Evolutionary conservation across 2,113 vertebrate genomes (phyloP), one percentile per base, ranked within the genome.

Genomic region (Poicephalus gulielmi): DNA sequence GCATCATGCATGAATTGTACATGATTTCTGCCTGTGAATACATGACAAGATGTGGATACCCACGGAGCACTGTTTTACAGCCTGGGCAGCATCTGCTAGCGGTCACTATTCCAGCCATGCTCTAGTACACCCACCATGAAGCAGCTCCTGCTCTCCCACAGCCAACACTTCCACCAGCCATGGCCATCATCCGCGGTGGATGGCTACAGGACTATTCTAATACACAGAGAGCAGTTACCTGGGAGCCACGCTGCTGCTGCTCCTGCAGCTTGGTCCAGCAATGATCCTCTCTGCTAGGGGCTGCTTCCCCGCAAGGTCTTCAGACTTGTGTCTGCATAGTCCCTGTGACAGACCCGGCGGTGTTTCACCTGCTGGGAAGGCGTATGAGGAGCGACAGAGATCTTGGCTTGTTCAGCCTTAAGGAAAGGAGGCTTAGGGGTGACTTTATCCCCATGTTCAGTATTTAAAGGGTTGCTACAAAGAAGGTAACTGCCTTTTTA

Each of bases 71-170:
- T 52, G 30, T 10, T 74, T 30, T 19, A 28, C 59, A 93, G 68
- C 59, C 28, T 11, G 28, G 59, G 30, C 71, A 83, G 76, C 57
- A 64, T 13, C 47, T 75, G 24, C 39, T 15, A 24, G 49, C 7
- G 0, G 53, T 33, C 0, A 0, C 13, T 30, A 8, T 50, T 57
- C 44, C 60, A 1, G 4, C 7, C 1, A 1, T 17, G 35, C 27
- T 69, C 44, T 17, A 6, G 18, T 18, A 33, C 12, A 1, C 7
- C 27, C 28, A 11, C 6, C 41, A 52, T 10, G 15, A 9, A 31
- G 44, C 69, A 44, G 69, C 16, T 84, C 37, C 81, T 39, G 68
- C 27, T 17, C 17, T 10, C 52, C 23, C 27, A 33, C 53, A 49
- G 62, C 6, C 49, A 11, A 0, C 0, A 0, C 25, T 37, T 10